Evolutionary conservation across 2,797 vertebrate species (phyloP).

Genomic region (Psittacula derbiana): DNA sequence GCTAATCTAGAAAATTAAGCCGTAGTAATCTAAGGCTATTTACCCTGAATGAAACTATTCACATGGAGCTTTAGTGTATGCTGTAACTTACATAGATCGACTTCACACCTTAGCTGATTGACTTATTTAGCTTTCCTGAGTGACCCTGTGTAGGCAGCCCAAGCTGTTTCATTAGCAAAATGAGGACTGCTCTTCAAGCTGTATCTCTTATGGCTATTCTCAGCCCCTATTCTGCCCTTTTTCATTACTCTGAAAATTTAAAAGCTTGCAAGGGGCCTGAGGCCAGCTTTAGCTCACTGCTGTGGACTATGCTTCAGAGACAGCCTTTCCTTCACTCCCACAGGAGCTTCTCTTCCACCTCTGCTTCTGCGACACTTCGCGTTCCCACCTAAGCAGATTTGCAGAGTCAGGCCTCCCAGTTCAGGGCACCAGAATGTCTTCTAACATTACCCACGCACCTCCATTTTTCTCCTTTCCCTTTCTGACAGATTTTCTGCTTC

Average conservation of each 20-base stretch:
- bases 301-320: neutral
- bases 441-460: neutral
- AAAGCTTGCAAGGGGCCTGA: neutral
- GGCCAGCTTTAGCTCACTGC: neutral
- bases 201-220: neutral
- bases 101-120: constrained; percentile 57
- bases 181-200: neutral
- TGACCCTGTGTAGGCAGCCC: neutral
- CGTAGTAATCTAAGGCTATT: constrained; percentile 16
- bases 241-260: neutral
- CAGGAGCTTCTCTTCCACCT: neutral
- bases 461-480: neutral
- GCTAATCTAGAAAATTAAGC: constrained; percentile 52
- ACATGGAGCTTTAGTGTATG: constrained; percentile 5
- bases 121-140: constrained; percentile 53
- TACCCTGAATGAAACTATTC: constrained; percentile 60
- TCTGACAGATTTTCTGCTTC: neutral
- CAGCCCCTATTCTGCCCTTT: neutral
- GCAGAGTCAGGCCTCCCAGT: neutral
- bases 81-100: constrained; percentile 45
- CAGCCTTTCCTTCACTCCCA: neutral
- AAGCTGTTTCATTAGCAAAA: constrained; percentile 34
- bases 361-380: neutral
- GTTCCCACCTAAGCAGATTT: neutral
- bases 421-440: neutral